Base-by-base conservation (phyloP, 2,888 invertebrate genomes). In the Psylliodes chrysocephalus region DNA sequence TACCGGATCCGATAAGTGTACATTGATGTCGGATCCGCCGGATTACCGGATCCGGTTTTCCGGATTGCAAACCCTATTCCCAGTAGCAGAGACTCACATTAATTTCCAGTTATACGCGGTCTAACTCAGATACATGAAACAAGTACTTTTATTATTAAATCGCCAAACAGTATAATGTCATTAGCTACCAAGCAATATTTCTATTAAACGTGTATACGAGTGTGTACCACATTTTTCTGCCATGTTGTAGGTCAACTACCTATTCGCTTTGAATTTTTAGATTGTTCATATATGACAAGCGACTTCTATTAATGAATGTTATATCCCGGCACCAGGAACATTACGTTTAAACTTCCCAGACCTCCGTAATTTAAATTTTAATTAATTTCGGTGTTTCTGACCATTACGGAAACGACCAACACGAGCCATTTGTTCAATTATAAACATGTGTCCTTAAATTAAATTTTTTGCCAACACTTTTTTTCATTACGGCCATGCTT, bases 201-300 rank as follows among this genome's bases (percentile, higher is more conserved):
- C n/a, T n/a, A n/a, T n/a, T n/a, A n/a, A n/a, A n/a, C n/a, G n/a
- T n/a, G n/a, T n/a, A n/a, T n/a, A n/a, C n/a, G n/a, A n/a, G n/a
- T n/a, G n/a, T n/a, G n/a, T 5, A 14, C 18, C 47, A n/a, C 17
- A 19, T 10, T 25, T 14, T 47, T 10, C 25, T 10, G 14, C 47
- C 18, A 47, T 47, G 19, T 47, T 22, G 47, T 25, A n/a, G n/a
- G n/a, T n/a, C n/a, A n/a, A n/a, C n/a, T n/a, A 10, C 28, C 25
- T 30, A 49, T 28, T 19, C 49, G 49, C 49, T 49, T 28, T 49
- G 25, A 49, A 49, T 49, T 49, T 28, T 28, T 28, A 49, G 15
- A 49, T 4, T 17, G 28, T 1, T n/a, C n/a, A 3, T 18, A 17
- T 15, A 28, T 30, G 30, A 49, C 28, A 49, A 12, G 28, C 7